A percentile compares a stretch with the other conserved stretches of the same genome.
These are phyloP conservation scores for Pleuronectes platessa DNA, from an alignment of 2,113 vertebrate species.

Conservation along the genomic window DNA sequence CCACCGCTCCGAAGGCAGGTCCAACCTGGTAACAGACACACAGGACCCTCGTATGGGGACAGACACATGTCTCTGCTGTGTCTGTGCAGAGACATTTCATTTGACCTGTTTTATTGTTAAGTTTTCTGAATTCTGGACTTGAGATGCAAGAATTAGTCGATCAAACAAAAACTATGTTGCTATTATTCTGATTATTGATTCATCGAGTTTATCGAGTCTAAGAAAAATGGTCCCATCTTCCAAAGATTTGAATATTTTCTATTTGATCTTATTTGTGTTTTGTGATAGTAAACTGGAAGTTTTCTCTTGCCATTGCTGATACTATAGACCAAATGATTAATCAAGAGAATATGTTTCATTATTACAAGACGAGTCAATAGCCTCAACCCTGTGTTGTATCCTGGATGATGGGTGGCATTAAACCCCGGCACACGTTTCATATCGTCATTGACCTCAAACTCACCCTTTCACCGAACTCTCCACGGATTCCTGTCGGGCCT, in stretches of 20 bases:
- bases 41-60: not conserved
- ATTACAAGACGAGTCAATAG: not conserved
- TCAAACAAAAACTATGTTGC: too few species aligned
- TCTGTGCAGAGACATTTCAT: not conserved
- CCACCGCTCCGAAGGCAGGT: not conserved
- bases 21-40: not conserved
- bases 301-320: not conserved
- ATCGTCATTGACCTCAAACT: slow-evolving; percentile 63
- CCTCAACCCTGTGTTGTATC: not conserved
- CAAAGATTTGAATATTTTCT: too few species aligned
- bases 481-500: slow-evolving; percentile 93
- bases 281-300: too few species aligned
- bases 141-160: too few species aligned
- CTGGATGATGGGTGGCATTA: not conserved
- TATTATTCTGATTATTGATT: too few species aligned
- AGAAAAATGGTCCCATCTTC: too few species aligned
- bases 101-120: too few species aligned
- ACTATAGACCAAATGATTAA: not conserved
- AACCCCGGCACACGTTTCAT: not conserved
- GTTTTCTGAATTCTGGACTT: too few species aligned
- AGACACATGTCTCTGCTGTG: not conserved
- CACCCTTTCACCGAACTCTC: slow-evolving; percentile 91
- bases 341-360: not conserved
- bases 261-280: too few species aligned
- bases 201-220: too few species aligned